These are phyloP conservation scores for Lagorchestes hirsutus DNA, from an alignment of 2,797 vertebrate genomes.

Conservation along the genomic window DNA sequence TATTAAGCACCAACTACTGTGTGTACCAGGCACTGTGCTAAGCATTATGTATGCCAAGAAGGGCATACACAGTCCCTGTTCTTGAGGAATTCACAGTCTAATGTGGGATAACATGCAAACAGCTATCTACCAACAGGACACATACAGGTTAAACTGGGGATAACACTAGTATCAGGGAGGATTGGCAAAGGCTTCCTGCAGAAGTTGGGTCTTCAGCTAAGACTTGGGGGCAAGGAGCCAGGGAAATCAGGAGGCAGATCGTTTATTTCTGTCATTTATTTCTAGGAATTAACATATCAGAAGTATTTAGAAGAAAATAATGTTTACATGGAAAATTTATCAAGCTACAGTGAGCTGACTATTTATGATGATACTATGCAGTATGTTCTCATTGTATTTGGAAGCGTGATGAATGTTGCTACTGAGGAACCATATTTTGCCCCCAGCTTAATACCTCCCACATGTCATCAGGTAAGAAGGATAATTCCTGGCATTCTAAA, in stretches of 20 bases:
- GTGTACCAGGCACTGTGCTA: background rate
- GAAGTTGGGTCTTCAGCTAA: background rate
- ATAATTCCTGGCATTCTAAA: background rate
- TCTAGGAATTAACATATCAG: conserved; percentile 68
- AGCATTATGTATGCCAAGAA: background rate
- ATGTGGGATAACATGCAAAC: background rate
- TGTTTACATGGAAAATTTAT: conserved; percentile 69
- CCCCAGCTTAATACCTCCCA: conserved; percentile 73
- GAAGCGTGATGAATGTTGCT: conserved; percentile 66
- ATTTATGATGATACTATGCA: conserved; percentile 45
- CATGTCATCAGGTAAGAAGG: conserved; percentile 72
- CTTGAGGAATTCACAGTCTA: background rate
- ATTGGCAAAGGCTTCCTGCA: background rate
- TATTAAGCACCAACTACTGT: background rate
- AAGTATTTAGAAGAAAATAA: conserved; percentile 56
- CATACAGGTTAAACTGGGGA: background rate
- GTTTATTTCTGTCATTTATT: conserved; percentile 50
- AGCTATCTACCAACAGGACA: background rate
- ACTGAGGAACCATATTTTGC: conserved; percentile 55
- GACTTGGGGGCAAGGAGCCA: background rate
- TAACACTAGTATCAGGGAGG: background rate
- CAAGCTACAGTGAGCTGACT: conserved; percentile 68
- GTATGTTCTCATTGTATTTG: conserved; percentile 69
- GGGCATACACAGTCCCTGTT: background rate
- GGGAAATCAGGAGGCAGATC: background rate